Conservation (phyloP, 2,113 vertebrate genomes). For the Chloebia gouldiae region DNA sequence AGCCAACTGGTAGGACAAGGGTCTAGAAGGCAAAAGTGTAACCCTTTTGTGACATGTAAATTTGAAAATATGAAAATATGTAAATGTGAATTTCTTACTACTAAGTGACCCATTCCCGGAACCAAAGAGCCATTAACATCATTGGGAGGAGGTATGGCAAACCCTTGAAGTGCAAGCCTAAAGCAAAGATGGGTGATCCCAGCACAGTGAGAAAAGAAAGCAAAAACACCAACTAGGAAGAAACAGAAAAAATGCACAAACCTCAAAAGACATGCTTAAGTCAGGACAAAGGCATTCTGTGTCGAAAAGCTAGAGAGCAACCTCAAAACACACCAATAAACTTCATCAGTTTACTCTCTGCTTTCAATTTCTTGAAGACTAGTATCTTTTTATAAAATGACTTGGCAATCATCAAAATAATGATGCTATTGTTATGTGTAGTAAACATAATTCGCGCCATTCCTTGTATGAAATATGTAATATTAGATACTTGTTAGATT, state of each 20-base stretch:
- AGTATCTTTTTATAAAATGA: not conserved
- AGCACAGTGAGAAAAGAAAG: slow-evolving; percentile 81
- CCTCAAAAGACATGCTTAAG: not conserved
- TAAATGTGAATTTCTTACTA: slow-evolving; percentile 62
- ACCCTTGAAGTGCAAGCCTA: slow-evolving; percentile 84
- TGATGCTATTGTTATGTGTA: too few relatives aligned
- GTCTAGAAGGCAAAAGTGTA: not conserved
- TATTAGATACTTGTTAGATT: too few relatives aligned
- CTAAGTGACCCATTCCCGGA: slow-evolving; percentile 82
- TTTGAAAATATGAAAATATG: not conserved
- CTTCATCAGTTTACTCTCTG: not conserved
- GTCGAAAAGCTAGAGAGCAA: not conserved
- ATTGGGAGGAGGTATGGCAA: slow-evolving; percentile 77
- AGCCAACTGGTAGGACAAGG: not conserved
- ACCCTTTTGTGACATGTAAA: not conserved
- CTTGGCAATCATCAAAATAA: not conserved
- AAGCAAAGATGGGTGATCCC: slow-evolving; percentile 79
- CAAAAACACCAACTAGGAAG: slow-evolving; percentile 76
- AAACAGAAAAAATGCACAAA: not conserved
- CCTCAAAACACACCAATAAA: not conserved
- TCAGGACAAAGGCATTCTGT: not conserved
- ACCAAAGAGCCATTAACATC: slow-evolving; percentile 81
- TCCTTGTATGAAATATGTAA: too few relatives aligned
- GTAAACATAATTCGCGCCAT: too few relatives aligned
- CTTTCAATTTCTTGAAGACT: not conserved